Percentiles rank a stretch among this genome's conserved stretches.
Evolutionary conservation across 92 coral and sea anemone species (phyloP).

Genomic region (Phenganax subtilis): DNA sequence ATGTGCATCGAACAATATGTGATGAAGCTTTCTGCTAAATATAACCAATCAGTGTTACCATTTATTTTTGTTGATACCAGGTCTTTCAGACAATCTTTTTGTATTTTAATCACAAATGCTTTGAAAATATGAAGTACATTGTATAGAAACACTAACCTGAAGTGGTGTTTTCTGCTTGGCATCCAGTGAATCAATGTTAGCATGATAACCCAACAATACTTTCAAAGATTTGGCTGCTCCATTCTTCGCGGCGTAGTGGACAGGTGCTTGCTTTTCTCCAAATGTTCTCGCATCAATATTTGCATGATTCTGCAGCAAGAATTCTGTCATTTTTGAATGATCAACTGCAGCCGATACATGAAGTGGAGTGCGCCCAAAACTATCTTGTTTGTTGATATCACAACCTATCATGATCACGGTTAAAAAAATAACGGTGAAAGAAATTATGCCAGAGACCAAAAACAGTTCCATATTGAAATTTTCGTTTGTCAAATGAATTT

Average conservation of each 20-base stretch:
- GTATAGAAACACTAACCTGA: conserved; percentile 53
- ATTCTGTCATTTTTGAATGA: conserved; percentile 84
- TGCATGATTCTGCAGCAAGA: conserved; percentile 71
- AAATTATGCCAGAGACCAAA: not conserved
- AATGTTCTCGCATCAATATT: conserved; percentile 75
- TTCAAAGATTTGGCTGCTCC: conserved; percentile 74
- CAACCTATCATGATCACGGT: conserved; percentile 53
- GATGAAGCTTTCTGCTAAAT: no score
- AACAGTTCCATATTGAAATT: not conserved
- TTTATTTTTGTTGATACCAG: no score
- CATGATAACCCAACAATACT: conserved; percentile 74
- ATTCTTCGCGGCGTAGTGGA: conserved; percentile 87
- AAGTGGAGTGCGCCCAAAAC: conserved; percentile 82
- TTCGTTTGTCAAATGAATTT: no score
- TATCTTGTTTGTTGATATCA: conserved; percentile 74
- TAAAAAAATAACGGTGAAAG: not conserved
- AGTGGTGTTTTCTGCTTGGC: conserved; percentile 80
- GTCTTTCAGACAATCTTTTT: no score
- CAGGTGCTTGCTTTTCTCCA: conserved; percentile 77
- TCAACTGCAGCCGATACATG: conserved; percentile 96
- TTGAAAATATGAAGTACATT: no score
- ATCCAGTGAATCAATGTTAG: conserved; percentile 67
- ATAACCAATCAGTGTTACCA: no score
- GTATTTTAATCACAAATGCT: no score
- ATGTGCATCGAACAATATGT: no score